Percentiles rank a stretch among this genome's conserved stretches.
Evolutionary conservation across 2,888 invertebrate species (phyloP).

Genomic region (Rugalucina vietnamica): DNA sequence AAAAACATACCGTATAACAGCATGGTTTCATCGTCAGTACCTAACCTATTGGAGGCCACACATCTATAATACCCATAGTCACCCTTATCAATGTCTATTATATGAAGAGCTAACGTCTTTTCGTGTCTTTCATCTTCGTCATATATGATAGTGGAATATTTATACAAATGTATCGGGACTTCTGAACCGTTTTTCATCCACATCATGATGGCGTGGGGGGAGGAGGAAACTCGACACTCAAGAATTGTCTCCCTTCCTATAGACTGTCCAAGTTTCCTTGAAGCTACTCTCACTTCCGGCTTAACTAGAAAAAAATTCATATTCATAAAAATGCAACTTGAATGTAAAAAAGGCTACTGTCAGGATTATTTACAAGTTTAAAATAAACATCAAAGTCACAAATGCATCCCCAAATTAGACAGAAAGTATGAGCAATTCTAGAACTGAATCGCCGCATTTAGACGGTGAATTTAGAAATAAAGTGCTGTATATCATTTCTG

Average conservation of each 20-base stretch:
- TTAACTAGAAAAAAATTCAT: conserved; percentile 63
- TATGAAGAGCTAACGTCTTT: conserved; percentile 66
- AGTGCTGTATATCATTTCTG: too few species aligned
- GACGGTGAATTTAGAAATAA: too few species aligned
- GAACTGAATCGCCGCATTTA: too few species aligned
- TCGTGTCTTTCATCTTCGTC: conserved; percentile 65
- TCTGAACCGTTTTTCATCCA: conserved; percentile 72
- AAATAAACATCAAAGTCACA: too few species aligned
- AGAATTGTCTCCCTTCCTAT: conserved; percentile 77
- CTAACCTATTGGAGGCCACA: conserved; percentile 67
- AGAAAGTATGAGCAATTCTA: too few species aligned
- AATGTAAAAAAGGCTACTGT: not conserved
- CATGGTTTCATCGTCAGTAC: conserved; percentile 66
- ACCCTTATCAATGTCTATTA: conserved; percentile 61
- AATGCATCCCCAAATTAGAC: too few species aligned
- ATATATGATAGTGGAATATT: conserved; percentile 64
- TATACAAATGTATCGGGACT: conserved; percentile 59
- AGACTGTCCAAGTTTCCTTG: conserved; percentile 73
- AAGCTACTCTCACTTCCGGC: conserved; percentile 75
- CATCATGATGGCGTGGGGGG: conserved; percentile 73
- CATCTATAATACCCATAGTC: conserved; percentile 73
- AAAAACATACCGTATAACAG: conserved; percentile 69
- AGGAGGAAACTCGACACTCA: conserved; percentile 77
- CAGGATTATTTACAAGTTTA: not conserved
- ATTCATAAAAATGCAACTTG: not conserved